These are phyloP conservation scores for Piezodorus guildinii DNA, from an alignment of 1,140 invertebrate species.

Conservation along the genomic window DNA sequence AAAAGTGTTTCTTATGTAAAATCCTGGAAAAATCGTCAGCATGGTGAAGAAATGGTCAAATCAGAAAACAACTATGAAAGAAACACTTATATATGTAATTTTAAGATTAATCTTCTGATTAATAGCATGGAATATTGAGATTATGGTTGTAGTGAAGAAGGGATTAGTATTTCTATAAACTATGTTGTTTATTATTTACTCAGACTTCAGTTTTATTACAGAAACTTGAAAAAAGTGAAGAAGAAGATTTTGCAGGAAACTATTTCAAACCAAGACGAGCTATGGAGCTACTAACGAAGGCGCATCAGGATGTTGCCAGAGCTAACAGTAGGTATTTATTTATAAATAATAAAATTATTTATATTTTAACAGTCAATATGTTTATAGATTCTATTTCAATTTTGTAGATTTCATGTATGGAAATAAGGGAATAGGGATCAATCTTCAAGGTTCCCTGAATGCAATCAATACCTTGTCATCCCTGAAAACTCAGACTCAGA, in stretches of 20 bases:
- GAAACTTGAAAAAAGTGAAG: constrained; percentile 40
- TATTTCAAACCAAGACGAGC: constrained; percentile 59
- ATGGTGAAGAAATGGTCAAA: too few species aligned
- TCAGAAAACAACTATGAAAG: too few species aligned
- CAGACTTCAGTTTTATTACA: constrained; percentile 30
- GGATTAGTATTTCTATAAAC: too few species aligned
- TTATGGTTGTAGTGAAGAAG: too few species aligned
- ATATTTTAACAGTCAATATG: background rate
- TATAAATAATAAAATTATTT: background rate
- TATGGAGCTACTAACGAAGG: constrained; percentile 42
- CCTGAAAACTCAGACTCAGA: background rate
- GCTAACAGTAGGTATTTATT: constrained; percentile 35
- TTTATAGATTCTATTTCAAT: background rate
- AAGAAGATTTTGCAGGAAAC: constrained; percentile 52
- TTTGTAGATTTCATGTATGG: constrained; percentile 6
- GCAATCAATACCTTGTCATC: constrained; percentile 16
- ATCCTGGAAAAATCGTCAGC: too few species aligned
- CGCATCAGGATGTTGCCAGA: constrained; percentile 37
- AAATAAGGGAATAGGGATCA: constrained; percentile 16
- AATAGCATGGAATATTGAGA: too few species aligned
- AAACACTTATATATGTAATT: too few species aligned
- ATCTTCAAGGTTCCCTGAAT: constrained; percentile 22
- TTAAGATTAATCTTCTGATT: too few species aligned
- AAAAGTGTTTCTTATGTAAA: too few species aligned
- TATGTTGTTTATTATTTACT: background rate